Base-by-base conservation (phyloP, 92 coral and sea anemone species). In the Actinostola sp. region DNA sequence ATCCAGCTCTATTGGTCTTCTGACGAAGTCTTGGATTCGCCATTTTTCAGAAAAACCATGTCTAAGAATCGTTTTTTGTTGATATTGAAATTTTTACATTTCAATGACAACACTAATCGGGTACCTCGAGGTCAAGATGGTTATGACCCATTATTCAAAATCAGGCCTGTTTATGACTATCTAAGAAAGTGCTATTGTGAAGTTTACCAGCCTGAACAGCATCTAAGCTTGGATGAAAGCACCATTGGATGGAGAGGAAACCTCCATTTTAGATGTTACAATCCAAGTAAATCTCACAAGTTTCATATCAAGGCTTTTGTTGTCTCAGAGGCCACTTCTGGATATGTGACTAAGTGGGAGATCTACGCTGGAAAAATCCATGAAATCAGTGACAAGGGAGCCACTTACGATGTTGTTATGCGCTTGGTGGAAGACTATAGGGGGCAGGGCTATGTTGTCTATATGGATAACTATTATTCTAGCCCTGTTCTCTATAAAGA, bases 171-270 rank as follows among this genome's bases (percentile, higher is more conserved):
- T 56, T 74, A 20, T 84, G 86, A 6, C 30, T 63, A 0, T 86
- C 80, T 32, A 29, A 41, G 59, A 62, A n/a, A n/a, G n/a, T n/a
- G n/a, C n/a, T n/a, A n/a, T n/a, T n/a, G n/a, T n/a, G n/a, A 31
- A 24, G 73, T 78, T 21, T 82, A 80, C 51, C 17, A 49, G n/a
- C 89, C 84, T 30, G 48, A 71, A 15, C 56, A 63, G 28, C 35
- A 51, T 55, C 72, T 82, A 26, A 70, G 82, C 23, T 71, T 89
- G 61, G 91, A 86, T 58, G 89, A 89, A 82, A 84, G 89, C 57
- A 89, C 84, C 72, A 67, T 78, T 26, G 80, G 75, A 57, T 89
- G 77, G 71, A 89, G 82, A 66, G 96, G 90, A 11, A 83, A 82
- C n/a, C 26, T 85, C 19, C 69, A 50, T 75, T 83, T 85, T 58